phyloP scores from a whole-genome alignment of 1,140 invertebrate genomes.

The Bicyclus anynana region DNA sequence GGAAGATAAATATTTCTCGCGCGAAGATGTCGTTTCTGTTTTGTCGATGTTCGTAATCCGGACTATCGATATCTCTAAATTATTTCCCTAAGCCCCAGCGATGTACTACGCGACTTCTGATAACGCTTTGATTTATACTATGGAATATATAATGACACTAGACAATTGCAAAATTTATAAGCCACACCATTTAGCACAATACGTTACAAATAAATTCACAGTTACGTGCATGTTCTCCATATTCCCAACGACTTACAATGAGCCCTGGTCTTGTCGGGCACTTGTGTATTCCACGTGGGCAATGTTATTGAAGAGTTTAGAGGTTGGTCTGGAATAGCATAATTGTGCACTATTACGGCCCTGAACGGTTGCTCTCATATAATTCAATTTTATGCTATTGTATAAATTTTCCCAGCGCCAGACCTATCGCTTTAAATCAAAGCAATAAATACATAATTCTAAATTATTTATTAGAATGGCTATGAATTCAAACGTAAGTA shows the following conservation, averaged over 20 bases:
- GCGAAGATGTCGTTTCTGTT: slow-evolving; percentile 37
- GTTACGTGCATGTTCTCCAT: slow-evolving; percentile 52
- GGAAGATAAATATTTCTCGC: slow-evolving; percentile 32
- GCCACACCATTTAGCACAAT: slow-evolving; percentile 49
- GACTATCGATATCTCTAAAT: slow-evolving; percentile 67
- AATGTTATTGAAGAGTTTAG: slow-evolving; percentile 30
- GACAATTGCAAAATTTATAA: slow-evolving; percentile 72
- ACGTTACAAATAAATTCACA: slow-evolving; percentile 67
- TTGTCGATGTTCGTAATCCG: slow-evolving; percentile 43
- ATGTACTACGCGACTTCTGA: slow-evolving; percentile 59
- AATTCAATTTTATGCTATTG: slow-evolving; percentile 29
- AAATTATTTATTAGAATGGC: neutral
- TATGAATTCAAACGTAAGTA: neutral
- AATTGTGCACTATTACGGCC: slow-evolving; percentile 23
- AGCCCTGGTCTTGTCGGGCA: slow-evolving; percentile 31
- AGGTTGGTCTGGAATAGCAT: slow-evolving; percentile 26
- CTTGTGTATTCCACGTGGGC: slow-evolving; percentile 50
- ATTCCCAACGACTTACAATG: slow-evolving; percentile 45
- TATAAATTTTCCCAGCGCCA: slow-evolving; percentile 25
- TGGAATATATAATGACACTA: slow-evolving; percentile 72
- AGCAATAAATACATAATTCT: slow-evolving; percentile 7
- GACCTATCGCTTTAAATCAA: slow-evolving; percentile 6
- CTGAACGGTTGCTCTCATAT: slow-evolving; percentile 27
- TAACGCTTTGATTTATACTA: slow-evolving; percentile 70
- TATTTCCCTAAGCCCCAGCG: slow-evolving; percentile 57